phyloP scores from a whole-genome alignment of 2,113 vertebrate species.

The Varanus salvator region DNA sequence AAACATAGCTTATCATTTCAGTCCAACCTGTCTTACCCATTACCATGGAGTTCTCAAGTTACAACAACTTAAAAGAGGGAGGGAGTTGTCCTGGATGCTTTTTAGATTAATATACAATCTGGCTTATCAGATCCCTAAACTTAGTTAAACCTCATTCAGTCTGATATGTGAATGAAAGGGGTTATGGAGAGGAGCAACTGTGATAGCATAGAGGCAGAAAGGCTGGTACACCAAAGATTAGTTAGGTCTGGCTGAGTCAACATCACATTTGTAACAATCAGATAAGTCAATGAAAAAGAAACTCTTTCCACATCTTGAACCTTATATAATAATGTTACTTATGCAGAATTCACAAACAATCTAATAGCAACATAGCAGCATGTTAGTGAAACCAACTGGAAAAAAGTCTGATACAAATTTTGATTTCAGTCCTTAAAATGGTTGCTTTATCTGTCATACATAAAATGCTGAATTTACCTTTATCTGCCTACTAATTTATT shows the following conservation, averaged over 20 bases:
- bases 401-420: constrained; percentile 41
- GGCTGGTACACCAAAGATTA: not conserved
- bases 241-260: constrained; percentile 31
- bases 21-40: too few species aligned
- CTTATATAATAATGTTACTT: constrained; percentile 37
- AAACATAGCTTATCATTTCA: too few species aligned
- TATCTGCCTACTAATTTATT: constrained; percentile 5
- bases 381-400: constrained; percentile 38
- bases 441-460: constrained; percentile 11
- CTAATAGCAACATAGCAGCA: constrained; percentile 30
- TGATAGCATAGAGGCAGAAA: not conserved
- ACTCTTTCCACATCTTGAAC: constrained; percentile 12
- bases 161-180: too few species aligned
- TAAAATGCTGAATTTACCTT: constrained; percentile 15
- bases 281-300: constrained; percentile 4
- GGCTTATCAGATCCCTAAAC: too few species aligned
- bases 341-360: constrained; percentile 40
- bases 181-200: too few species aligned
- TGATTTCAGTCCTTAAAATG: constrained; percentile 41
- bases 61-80: too few species aligned
- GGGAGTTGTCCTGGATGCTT: too few species aligned
- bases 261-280: not conserved
- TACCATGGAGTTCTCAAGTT: too few species aligned
- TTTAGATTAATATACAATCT: too few species aligned
- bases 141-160: too few species aligned